These are phyloP conservation scores for Meliscaeva auricollis DNA, from an alignment of 2,888 invertebrate genomes.

Conservation along the genomic window DNA sequence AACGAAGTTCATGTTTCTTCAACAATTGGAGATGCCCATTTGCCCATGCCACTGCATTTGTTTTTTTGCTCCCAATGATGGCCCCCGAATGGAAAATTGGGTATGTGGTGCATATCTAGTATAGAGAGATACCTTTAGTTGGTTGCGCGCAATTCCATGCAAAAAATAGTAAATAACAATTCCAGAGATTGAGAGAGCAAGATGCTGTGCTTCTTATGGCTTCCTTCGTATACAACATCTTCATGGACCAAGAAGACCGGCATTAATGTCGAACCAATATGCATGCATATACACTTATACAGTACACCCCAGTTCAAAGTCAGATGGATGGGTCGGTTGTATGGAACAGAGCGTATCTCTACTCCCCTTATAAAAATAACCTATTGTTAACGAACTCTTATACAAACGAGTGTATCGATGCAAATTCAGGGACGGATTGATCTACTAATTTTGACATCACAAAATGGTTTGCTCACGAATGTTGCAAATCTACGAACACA, in stretches of 20 bases:
- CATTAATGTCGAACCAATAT: slow-evolving; percentile 59
- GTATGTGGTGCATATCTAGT: slow-evolving; percentile 68
- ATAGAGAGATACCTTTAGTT: not conserved
- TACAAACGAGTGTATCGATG: not conserved
- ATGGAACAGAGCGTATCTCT: slow-evolving; percentile 46
- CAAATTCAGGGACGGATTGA: not conserved
- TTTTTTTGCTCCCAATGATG: slow-evolving; percentile 56
- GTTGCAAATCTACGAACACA: no score
- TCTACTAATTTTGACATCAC: not conserved
- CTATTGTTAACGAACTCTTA: slow-evolving; percentile 27
- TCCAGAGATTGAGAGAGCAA: slow-evolving; percentile 68
- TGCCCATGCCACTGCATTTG: slow-evolving; percentile 32
- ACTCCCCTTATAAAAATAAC: slow-evolving; percentile 17
- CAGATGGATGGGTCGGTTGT: slow-evolving; percentile 40
- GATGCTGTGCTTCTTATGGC: slow-evolving; percentile 37
- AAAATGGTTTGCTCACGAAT: no score
- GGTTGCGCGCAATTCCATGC: slow-evolving; percentile 9
- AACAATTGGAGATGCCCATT: slow-evolving; percentile 57
- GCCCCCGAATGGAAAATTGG: slow-evolving; percentile 67
- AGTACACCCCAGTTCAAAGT: not conserved
- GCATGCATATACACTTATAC: slow-evolving; percentile 43
- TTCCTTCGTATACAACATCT: slow-evolving; percentile 49
- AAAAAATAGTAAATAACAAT: slow-evolving; percentile 68
- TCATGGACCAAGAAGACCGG: slow-evolving; percentile 57
- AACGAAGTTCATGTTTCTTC: slow-evolving; percentile 68